Base-by-base conservation (phyloP, 2,888 invertebrate species). In the Cheilosia impressa region DNA sequence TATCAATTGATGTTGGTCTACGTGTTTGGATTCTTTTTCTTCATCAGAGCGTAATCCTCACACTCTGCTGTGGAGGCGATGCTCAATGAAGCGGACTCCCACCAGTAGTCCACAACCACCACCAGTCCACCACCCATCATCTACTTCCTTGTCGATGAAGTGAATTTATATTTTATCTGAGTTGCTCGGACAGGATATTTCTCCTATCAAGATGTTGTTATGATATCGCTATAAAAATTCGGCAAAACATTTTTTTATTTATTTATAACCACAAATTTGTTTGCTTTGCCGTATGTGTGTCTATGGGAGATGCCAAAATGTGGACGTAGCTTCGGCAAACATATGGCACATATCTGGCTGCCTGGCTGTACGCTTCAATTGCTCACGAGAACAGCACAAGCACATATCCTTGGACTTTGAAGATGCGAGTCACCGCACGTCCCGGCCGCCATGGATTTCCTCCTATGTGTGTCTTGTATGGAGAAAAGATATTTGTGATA, bases 221-320 rank as follows among this genome's bases (percentile, higher is more conserved):
- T 87, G 87, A 87, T 87, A 87, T 82, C 82, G 77, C 82, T 69
- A 73, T 81, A 77, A 82, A 87, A 87, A 82, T 85, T 85, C 81
- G 65, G 81, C 81, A 85, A 62, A 77, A 82, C 6, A 27, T 27
- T 82, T 82, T 87, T 81, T 82, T 81, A 87, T 87, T 87, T 87
- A 87, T 87, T 87, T 87, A 87, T 87, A 82, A 82, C 87, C 87
- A 82, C 87, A 87, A 87, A 87, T 87, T 87, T 87, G 87, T 82
- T 87, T 66, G 69, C 41, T 55, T 34, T 65, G 43, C 60, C 43
- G 69, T 68, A 63, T 66, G 50, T 79, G 72, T 5, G 43, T n/a
- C 6, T 63, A 72, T 47, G 66, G 57, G 55, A 78, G 60, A 63
- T 63, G 57, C 66, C 17, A 50, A 15, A 55, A 7, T 17, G 4